phyloP scores from a whole-genome alignment of 2,888 invertebrate genomes.

The Crematogaster levior region DNA sequence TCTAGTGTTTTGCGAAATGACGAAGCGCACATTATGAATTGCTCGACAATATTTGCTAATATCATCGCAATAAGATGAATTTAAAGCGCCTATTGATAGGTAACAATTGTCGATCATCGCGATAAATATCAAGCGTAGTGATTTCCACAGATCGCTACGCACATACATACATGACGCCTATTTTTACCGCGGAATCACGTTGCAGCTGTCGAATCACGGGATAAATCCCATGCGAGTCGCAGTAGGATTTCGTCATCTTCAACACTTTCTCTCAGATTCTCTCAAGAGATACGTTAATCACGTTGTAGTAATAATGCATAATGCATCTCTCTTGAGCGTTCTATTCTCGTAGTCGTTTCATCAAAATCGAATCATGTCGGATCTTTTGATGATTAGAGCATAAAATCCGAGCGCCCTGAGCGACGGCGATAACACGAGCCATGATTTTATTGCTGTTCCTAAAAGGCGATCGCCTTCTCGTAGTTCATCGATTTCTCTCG shows the following conservation, averaged over 20 bases:
- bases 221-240: slow-evolving; percentile 62
- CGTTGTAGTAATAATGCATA: background rate
- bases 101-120: slow-evolving; percentile 12
- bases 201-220: slow-evolving; percentile 70
- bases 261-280: slow-evolving; percentile 16
- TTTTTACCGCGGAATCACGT: slow-evolving; percentile 61
- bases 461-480: background rate
- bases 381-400: slow-evolving; percentile 15
- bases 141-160: slow-evolving; percentile 10
- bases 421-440: background rate
- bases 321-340: background rate
- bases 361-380: background rate
- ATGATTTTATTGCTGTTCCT: slow-evolving; percentile 10
- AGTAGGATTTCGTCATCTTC: slow-evolving; percentile 31
- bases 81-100: slow-evolving; percentile 29
- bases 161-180: slow-evolving; percentile 34
- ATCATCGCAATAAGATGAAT: background rate
- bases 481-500: slow-evolving; percentile 1
- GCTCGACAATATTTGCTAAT: background rate
- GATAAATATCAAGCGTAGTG: slow-evolving; percentile 52
- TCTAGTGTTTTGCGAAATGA: slow-evolving; percentile 4
- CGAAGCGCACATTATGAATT: background rate
- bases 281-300: slow-evolving; percentile 50
- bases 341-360: background rate
- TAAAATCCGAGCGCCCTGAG: background rate